Base-by-base conservation (phyloP, 2,797 vertebrate species). In the Enteromius treurensis region DNA sequence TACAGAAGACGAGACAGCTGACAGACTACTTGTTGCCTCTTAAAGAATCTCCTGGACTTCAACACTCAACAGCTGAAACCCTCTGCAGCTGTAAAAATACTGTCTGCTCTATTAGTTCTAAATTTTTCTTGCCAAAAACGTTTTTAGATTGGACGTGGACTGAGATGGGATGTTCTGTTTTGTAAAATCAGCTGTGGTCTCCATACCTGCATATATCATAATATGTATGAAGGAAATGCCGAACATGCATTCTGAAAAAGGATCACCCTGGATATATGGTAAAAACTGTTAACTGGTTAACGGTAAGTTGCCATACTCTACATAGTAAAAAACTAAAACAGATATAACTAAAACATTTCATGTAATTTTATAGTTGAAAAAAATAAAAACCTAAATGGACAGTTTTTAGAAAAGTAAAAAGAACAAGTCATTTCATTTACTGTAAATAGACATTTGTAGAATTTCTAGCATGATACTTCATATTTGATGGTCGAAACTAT, bases 1-100 rank as follows among this genome's bases (percentile, higher is more conserved):
- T n/a, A 62, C 64, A 67, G 55, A 74, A 70, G 58, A 47, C 3
- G 32, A 64, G 84, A 87, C 87, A 88, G 87, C 87, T 88, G 87
- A 79, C 71, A 69, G 73, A 62, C 45, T 40, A 62, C 42, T 51
- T 75, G 79, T n/a, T 45, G 53, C 58, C 74, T 74, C 34, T 37
- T 77, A 73, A 81, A 80, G 80, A 85, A 83, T 77, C 81, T 86
- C 19, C 53, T 55, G 5, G 47, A 78, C 60, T 37, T 70, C 29
- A 74, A 77, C 70, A 65, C 64, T 42, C n/a, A 32, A 78, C 77
- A 78, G 79, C 84, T 67, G 79, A 79, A 76, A 71, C 29, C 49
- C 34, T 40, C 2, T 14, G 26, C 82, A 78, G 45, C 51, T 62
- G 53, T 55, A 71, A 34, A 83, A 69, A 83, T 70, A 70, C 5